These are phyloP conservation scores for Apamea epomidion DNA, from an alignment of 2,888 invertebrate genomes.

Conservation along the genomic window DNA sequence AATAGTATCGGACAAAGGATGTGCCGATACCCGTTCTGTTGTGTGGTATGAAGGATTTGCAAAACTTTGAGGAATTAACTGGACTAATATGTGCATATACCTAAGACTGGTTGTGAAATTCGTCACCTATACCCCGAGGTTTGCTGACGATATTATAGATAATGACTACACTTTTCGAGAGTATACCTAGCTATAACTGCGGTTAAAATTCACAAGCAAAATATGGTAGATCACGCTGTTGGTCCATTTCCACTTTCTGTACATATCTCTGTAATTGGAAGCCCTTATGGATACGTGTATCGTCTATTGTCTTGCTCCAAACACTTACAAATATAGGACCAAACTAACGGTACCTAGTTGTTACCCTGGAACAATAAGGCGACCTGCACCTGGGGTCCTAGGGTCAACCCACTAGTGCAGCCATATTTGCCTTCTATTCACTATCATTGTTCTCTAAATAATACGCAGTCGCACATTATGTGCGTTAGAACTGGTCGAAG, in stretches of 20 bases:
- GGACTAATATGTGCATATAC: background rate
- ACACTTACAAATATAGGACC: slow-evolving; percentile 11
- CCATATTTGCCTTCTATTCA: slow-evolving; percentile 52
- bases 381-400: slow-evolving; percentile 29
- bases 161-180: background rate
- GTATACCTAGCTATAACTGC: background rate
- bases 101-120: background rate
- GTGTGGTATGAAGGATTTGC: slow-evolving; percentile 18
- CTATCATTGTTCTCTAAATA: slow-evolving; percentile 55
- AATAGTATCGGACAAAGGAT: slow-evolving; percentile 49
- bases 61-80: slow-evolving; percentile 35
- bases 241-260: background rate
- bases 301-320: slow-evolving; percentile 5
- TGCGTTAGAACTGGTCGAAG: slow-evolving; percentile 16
- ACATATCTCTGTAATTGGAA: background rate
- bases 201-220: background rate
- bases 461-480: slow-evolving; percentile 22
- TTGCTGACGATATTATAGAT: background rate
- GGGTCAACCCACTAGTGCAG: slow-evolving; percentile 36
- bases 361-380: slow-evolving; percentile 38
- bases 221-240: background rate
- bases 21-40: slow-evolving; percentile 52
- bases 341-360: slow-evolving; percentile 32
- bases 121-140: background rate
- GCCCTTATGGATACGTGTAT: background rate